Conservation (phyloP, 2,797 vertebrate genomes). For the Gallirallus australis region DNA sequence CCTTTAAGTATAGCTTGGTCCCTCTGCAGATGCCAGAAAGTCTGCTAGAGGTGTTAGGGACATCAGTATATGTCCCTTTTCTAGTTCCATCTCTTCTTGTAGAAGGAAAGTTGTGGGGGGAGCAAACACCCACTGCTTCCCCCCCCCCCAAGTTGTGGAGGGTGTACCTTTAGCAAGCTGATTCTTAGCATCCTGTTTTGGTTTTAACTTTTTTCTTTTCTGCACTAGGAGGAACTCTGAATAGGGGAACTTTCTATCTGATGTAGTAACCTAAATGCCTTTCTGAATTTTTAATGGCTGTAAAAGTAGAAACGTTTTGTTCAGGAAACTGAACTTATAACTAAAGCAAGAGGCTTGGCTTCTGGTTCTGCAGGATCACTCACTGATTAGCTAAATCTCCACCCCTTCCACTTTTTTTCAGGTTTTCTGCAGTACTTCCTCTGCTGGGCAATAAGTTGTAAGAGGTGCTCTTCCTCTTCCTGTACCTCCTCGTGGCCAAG, state of each 20-base stretch:
- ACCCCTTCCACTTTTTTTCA: slow-evolving; percentile 43
- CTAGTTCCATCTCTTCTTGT: not conserved
- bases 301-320: slow-evolving; percentile 55
- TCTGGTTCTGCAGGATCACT: slow-evolving; percentile 1
- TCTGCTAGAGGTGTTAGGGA: not conserved
- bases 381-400: not conserved
- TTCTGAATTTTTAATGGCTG: slow-evolving; percentile 66
- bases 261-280: slow-evolving; percentile 66
- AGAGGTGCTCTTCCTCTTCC: slow-evolving; percentile 52
- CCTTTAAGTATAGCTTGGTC: not conserved
- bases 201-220: slow-evolving; percentile 37
- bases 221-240: slow-evolving; percentile 77
- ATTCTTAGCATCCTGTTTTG: slow-evolving; percentile 72
- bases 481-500: slow-evolving; percentile 1
- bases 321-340: slow-evolving; percentile 62
- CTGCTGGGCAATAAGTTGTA: slow-evolving; percentile 25
- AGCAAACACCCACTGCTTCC: too few species aligned
- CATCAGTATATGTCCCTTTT: not conserved
- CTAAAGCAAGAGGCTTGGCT: slow-evolving; percentile 22
- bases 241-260: slow-evolving; percentile 71
- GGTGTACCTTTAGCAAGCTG: slow-evolving; percentile 46
- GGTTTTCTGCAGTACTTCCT: slow-evolving; percentile 59
- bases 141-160: not conserved
- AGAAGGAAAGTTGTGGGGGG: not conserved
- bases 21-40: not conserved